Evolutionary conservation across 1,140 invertebrate genomes (phyloP).

Genomic region (Monomorium pharaonis): DNA sequence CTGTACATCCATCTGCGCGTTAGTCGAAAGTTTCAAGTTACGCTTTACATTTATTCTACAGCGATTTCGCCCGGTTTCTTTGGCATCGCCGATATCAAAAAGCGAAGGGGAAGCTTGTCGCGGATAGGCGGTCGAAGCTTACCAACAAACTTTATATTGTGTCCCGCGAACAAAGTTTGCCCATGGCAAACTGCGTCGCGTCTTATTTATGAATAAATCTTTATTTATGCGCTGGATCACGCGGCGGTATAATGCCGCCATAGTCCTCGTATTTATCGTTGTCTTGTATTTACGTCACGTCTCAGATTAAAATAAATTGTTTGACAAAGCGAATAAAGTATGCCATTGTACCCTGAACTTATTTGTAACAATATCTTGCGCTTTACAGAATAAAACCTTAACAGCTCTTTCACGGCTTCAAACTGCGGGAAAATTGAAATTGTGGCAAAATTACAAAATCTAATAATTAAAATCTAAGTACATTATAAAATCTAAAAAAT

Average conservation of each 20-base stretch:
- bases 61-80: constrained; percentile 11
- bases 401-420: not conserved
- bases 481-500: not conserved
- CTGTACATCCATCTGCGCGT: not conserved
- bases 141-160: constrained; percentile 54
- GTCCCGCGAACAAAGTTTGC: constrained; percentile 48
- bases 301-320: constrained; percentile 47
- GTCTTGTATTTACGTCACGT: constrained; percentile 49
- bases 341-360: constrained; percentile 12
- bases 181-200: constrained; percentile 45
- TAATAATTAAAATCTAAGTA: not conserved
- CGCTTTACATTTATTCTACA: constrained; percentile 47
- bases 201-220: constrained; percentile 62
- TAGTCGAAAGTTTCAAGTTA: constrained; percentile 16
- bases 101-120: constrained; percentile 1
- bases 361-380: constrained; percentile 2
- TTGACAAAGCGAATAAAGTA: constrained; percentile 34
- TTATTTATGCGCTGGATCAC: constrained; percentile 53
- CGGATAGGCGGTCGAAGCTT: constrained; percentile 33
- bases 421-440: not conserved
- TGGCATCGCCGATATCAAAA: constrained; percentile 52
- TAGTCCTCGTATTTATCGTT: constrained; percentile 45
- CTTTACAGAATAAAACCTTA: not conserved
- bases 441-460: not conserved
- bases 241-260: constrained; percentile 26